Evolutionary conservation across 2,113 vertebrate genomes (phyloP).

Genomic region (Benitochromis conjunctus): DNA sequence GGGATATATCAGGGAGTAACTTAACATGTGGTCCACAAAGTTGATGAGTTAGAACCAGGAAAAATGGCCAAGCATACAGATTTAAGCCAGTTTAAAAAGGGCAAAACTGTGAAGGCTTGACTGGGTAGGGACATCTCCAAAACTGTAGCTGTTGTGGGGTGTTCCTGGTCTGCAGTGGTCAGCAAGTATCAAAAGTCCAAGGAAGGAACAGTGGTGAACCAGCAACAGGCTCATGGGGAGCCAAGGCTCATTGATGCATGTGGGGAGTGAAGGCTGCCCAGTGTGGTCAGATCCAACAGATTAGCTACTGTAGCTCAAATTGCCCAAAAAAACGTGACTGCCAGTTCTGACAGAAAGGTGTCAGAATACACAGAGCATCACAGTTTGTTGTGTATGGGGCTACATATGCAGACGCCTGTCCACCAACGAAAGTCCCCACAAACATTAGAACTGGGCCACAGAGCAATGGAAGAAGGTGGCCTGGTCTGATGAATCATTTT

Average conservation of each 20-base stretch:
- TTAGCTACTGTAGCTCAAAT: not conserved
- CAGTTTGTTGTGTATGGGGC: not conserved
- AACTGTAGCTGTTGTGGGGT: not conserved
- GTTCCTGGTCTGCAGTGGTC: not conserved
- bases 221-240: not conserved
- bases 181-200: not conserved
- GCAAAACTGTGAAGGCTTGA: not conserved
- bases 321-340: not conserved
- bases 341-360: rapidly evolving
- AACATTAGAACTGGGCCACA: not conserved
- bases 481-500: not conserved
- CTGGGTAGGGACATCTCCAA: not conserved
- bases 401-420: not conserved
- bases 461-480: not conserved
- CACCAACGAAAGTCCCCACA: not conserved
- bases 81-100: not conserved
- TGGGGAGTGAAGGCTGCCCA: not conserved
- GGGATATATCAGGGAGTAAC: not conserved
- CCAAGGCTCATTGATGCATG: not conserved
- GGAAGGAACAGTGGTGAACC: not conserved
- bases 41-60: not conserved
- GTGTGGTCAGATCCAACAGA: not conserved
- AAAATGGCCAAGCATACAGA: not conserved
- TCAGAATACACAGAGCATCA: not conserved
- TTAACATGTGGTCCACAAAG: not conserved